Conservation (phyloP, 1,140 invertebrate genomes). For the Drosophila ananassae region DNA sequence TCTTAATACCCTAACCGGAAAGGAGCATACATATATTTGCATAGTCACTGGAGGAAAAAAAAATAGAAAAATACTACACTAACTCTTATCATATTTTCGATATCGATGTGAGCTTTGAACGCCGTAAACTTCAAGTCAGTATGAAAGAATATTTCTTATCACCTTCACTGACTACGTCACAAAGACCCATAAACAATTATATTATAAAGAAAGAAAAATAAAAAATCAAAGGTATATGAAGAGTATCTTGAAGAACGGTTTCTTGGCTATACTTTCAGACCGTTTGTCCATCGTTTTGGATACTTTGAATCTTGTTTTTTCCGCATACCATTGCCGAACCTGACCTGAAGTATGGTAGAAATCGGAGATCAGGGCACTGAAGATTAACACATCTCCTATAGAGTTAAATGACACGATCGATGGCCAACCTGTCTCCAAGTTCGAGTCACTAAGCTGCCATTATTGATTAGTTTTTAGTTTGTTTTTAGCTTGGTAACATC, state of each 20-base stretch:
- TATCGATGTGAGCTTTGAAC: conserved; percentile 34
- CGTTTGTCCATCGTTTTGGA: conserved; percentile 28
- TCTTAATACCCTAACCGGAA: conserved; percentile 5
- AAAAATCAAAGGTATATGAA: neutral
- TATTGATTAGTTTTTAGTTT: conserved; percentile 59
- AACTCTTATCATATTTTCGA: conserved; percentile 11
- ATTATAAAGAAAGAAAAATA: neutral
- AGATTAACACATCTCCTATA: conserved; percentile 63
- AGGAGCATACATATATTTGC: neutral
- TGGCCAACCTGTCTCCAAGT: conserved; percentile 67
- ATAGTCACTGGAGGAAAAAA: neutral
- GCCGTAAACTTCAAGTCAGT: conserved; percentile 15
- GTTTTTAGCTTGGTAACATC: conserved; percentile 25
- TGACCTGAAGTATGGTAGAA: conserved; percentile 20
- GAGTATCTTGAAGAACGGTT: conserved; percentile 1
- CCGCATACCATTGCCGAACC: conserved; percentile 30
- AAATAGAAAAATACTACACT: neutral
- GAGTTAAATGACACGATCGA: conserved; percentile 75
- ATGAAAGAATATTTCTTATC: conserved; percentile 30
- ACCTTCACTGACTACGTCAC: conserved; percentile 16
- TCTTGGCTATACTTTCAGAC: neutral
- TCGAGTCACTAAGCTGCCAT: conserved; percentile 39
- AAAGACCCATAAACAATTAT: neutral
- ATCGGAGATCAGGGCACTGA: conserved; percentile 49
- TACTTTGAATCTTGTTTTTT: conserved; percentile 40